phyloP scores from a whole-genome alignment of 1,140 invertebrate species.

The Drosophila takahashii region DNA sequence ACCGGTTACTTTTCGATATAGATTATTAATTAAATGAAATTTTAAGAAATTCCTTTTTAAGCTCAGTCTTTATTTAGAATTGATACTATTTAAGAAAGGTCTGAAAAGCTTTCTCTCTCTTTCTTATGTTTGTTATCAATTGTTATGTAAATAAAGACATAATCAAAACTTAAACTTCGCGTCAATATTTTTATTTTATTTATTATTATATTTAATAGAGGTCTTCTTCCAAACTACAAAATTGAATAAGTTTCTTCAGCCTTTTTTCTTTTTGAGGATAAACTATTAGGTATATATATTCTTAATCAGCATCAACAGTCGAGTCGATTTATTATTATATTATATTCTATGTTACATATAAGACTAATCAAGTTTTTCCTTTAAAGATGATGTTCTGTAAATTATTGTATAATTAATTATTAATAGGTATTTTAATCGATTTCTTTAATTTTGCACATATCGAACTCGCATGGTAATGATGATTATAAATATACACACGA shows the following conservation, averaged over 20 bases:
- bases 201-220: too few species aligned
- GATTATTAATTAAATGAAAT: too few species aligned
- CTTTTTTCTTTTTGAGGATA: neutral
- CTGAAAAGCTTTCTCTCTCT: neutral
- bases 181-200: neutral
- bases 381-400: too few species aligned
- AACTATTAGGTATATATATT: neutral
- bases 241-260: too few species aligned
- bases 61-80: neutral
- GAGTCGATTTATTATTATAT: neutral
- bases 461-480: slow-evolving; percentile 4
- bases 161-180: neutral
- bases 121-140: neutral
- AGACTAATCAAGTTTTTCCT: too few species aligned
- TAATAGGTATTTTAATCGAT: neutral
- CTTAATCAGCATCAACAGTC: neutral
- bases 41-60: neutral
- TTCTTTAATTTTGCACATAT: neutral
- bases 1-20: too few species aligned
- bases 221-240: too few species aligned
- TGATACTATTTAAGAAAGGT: neutral
- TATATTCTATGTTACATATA: too few species aligned
- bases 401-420: neutral
- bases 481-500: neutral
- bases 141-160: neutral